Base-by-base conservation (phyloP, 1,140 invertebrate species). In the Penaeus indicus region DNA sequence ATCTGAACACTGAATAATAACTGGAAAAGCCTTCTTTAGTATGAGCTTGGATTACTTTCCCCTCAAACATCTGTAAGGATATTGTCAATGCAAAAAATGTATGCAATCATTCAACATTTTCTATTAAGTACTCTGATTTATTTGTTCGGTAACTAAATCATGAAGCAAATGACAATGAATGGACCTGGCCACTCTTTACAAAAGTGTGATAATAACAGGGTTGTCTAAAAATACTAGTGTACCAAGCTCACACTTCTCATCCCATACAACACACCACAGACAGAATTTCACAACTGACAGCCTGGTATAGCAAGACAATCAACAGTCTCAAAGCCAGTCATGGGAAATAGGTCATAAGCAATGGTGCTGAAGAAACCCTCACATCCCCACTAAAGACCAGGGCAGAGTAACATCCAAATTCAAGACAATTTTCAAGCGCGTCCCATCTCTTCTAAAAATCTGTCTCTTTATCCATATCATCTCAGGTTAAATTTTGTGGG, bases 241-340 rank as follows among this genome's bases (percentile, higher is more conserved):
- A 32, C 42, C n/a, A 16, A 32, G 72, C 72, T 32, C 21, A 19
- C 27, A 38, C 72, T 72, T 10, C 13, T 32, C 72, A 75, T 75
- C 42, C n/a, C 72, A 75, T 32, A 75, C 72, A 75, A 16, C 60
- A 82, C 81, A 84, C 81, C 81, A 63, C 80, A 88, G 72, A 88
- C 32, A 88, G 81, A 84, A 88, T 88, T 88, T 88, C 87, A 88
- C 87, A 88, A 88, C 82, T 88, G 87, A 88, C 87, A 88, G 87
- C 81, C 78, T 81, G 78, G 85, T 79, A 87, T 81, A 69, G 78
- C 85, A 87, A 82, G 78, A 87, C 85, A 87, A 47, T 61, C 82
- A 87, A 32, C 85, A 87, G 62, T 87, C 77, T 87, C 72, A 25
- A 88, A 84, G 81, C 87, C 84, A 61, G 80, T 83, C 60, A 75